Base-by-base conservation (phyloP, 2,888 invertebrate genomes). In the Phrixothrix hirtus region DNA sequence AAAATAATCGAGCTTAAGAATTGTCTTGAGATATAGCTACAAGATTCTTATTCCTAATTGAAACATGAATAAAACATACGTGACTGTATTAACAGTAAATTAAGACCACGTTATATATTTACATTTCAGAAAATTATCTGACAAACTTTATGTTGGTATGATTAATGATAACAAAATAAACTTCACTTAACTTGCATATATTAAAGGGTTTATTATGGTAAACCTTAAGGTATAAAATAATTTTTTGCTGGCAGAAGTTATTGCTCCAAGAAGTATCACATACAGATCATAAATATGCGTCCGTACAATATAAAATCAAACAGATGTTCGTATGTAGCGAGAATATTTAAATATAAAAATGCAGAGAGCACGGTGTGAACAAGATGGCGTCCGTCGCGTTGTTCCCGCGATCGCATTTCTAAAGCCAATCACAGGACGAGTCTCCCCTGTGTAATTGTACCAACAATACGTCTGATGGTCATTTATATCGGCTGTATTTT, bases 361-460 rank as follows among this genome's bases (percentile, higher is more conserved):
- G 27, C 36, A 54, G 48, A 54, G 35, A 43, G 41, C 42, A 42
- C 41, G 41, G 29, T 43, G 25, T 25, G 42, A 55, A 55, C 60
- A 60, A 60, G 52, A 58, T 60, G 59, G 58, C 58, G 55, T 43
- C 51, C 41, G 29, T 38, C 38, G 39, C 47, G 47, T 53, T 42
- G 25, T 56, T 38, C 51, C 27, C 41, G 30, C 39, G 48, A 31
- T 45, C 35, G 41, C 32, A 34, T 50, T 55, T 37, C 38, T 35
- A 43, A 53, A 50, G 53, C 57, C 57, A 55, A 55, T 58, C 53
- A 44, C 53, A 37, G 29, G 35, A 48, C 48, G 45, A 48, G 43
- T 46, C 52, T 57, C 58, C 60, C 52, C 46, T 57, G 46, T 53
- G 43, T 50, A 44, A 45, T 59, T 57, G 51, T 41, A 29, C 38